Evolutionary conservation across 2,797 vertebrate genomes (phyloP).

Genomic region (Esox lucius): DNA sequence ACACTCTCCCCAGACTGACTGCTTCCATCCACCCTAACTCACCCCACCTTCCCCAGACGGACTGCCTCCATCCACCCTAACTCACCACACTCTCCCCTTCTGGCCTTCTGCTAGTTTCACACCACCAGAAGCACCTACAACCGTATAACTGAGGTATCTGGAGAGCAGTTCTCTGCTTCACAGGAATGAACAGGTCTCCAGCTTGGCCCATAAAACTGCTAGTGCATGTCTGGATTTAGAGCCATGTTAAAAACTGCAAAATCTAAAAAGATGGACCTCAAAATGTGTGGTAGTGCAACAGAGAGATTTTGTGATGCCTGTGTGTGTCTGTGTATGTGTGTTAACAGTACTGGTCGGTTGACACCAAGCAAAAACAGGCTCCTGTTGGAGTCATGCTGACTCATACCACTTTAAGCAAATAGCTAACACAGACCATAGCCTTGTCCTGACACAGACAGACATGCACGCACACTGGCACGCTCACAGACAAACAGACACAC

Average conservation of each 20-base stretch:
- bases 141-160: no score
- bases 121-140: no score
- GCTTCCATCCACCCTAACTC: not conserved
- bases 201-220: slow-evolving; percentile 1
- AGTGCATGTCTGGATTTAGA: slow-evolving; percentile 44
- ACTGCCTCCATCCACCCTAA: no score
- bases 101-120: not conserved
- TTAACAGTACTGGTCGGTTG: no score
- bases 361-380: slow-evolving; percentile 66
- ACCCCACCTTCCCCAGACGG: no score
- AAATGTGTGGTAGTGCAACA: no score
- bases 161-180: no score
- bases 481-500: slow-evolving; percentile 23
- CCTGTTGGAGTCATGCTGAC: slow-evolving; percentile 70
- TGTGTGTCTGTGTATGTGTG: slow-evolving; percentile 22
- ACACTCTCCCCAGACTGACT: no score
- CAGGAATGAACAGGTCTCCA: not conserved
- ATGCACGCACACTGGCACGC: not conserved
- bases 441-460: slow-evolving; percentile 57
- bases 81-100: no score
- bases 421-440: slow-evolving; percentile 71
- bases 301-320: slow-evolving; percentile 34
- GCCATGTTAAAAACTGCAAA: slow-evolving; percentile 29
- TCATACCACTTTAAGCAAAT: slow-evolving; percentile 78
- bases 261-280: slow-evolving; percentile 27